Evolutionary conservation across 2,888 invertebrate genomes (phyloP).

Genomic region (Ectemnius continuus): DNA sequence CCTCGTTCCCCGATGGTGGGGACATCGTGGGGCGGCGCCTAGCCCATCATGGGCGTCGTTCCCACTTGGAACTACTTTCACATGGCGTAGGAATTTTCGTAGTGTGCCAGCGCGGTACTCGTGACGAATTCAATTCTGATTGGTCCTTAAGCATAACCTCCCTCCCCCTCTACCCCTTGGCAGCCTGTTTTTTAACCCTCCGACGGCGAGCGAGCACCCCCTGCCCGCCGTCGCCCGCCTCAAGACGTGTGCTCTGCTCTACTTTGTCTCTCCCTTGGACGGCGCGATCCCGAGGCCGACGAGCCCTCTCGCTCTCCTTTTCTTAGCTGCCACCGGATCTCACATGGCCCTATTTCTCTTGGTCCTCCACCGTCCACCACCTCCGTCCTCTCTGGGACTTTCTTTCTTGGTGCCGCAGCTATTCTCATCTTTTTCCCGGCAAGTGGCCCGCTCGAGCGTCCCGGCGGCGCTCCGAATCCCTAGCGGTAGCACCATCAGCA

Average conservation of each 20-base stretch:
- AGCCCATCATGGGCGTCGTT: slow-evolving; percentile 73
- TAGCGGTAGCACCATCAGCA: no score
- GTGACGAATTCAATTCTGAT: slow-evolving; percentile 82
- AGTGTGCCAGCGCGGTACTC: slow-evolving; percentile 73
- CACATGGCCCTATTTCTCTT: slow-evolving; percentile 41
- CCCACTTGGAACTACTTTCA: slow-evolving; percentile 72
- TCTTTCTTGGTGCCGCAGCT: slow-evolving; percentile 14
- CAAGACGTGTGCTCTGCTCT: slow-evolving; percentile 33
- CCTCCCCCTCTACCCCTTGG: slow-evolving; percentile 71
- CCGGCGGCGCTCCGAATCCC: no score
- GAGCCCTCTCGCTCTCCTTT: slow-evolving; percentile 3
- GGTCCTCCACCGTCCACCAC: slow-evolving; percentile 12
- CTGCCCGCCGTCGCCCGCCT: background rate
- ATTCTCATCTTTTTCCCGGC: slow-evolving; percentile 10
- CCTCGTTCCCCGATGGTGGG: slow-evolving; percentile 61
- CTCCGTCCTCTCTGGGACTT: background rate
- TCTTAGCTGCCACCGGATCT: slow-evolving; percentile 49
- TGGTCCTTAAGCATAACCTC: slow-evolving; percentile 80
- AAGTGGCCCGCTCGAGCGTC: background rate
- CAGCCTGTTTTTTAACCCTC: slow-evolving; percentile 66
- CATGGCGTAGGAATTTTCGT: slow-evolving; percentile 72
- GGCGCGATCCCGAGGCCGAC: background rate
- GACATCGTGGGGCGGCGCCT: slow-evolving; percentile 70
- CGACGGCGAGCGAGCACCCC: slow-evolving; percentile 24
- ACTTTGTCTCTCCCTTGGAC: slow-evolving; percentile 48